A percentile compares a stretch with the other conserved stretches of the same genome.
phyloP scores from a whole-genome alignment of 1,140 invertebrate species.

The Zophobas morio region DNA sequence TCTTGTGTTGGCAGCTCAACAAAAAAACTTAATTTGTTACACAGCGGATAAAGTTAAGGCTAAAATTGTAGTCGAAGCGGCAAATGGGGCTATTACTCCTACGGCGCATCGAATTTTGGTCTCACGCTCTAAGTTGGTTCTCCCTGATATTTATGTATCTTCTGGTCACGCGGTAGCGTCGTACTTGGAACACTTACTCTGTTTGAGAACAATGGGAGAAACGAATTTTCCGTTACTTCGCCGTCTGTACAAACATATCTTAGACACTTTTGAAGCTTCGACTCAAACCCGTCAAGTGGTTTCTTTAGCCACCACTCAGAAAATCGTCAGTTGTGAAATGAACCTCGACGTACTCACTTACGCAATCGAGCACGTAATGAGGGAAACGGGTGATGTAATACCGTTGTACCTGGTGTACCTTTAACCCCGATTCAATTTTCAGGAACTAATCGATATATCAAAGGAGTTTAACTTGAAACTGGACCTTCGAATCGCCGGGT shows the following conservation, averaged over 20 bases:
- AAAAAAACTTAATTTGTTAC: conserved; percentile 83
- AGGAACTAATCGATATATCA: conserved; percentile 68
- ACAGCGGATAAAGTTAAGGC: conserved; percentile 81
- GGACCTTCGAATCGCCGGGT: conserved; percentile 88
- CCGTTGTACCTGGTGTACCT: not conserved
- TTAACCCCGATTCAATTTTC: conserved; percentile 57
- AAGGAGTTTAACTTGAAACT: conserved; percentile 80
- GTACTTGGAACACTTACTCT: conserved; percentile 88
- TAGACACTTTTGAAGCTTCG: not conserved
- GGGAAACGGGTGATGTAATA: conserved; percentile 17
- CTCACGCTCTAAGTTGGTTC: conserved; percentile 80
- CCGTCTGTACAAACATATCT: conserved; percentile 4
- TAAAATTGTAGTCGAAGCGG: conserved; percentile 80
- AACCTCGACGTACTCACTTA: conserved; percentile 12
- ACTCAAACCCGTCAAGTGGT: not conserved
- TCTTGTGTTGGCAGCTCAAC: conserved; percentile 87
- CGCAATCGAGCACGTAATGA: conserved; percentile 24
- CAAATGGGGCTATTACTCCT: conserved; percentile 91
- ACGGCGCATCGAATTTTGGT: conserved; percentile 84
- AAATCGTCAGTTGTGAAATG: conserved; percentile 18
- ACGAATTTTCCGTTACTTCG: not conserved
- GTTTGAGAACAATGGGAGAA: not conserved
- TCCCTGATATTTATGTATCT: conserved; percentile 90
- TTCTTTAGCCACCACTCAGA: conserved; percentile 6
- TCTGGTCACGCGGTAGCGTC: conserved; percentile 92